Percentiles rank a stretch among this genome's conserved stretches.
Conservation (phyloP, 2,113 vertebrate species). For the Perca schrenkii region DNA sequence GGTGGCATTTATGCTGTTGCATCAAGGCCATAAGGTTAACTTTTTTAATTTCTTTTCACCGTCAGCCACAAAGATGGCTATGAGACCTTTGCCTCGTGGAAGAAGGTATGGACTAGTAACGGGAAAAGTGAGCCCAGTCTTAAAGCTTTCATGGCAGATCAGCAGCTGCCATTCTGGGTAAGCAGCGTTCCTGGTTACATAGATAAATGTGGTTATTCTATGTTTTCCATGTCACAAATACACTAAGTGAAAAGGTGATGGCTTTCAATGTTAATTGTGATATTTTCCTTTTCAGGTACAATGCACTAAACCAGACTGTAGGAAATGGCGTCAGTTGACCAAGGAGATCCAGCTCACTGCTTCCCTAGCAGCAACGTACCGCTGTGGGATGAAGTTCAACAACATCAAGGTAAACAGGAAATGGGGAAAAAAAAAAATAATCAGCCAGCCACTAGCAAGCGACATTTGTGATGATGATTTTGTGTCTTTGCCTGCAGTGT, state of each 20-base stretch:
- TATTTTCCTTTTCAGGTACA: conserved; percentile 86
- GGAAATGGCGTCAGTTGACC: conserved; percentile 97
- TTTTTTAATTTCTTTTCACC: not conserved
- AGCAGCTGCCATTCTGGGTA: conserved; percentile 98
- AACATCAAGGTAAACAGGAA: conserved; percentile 88
- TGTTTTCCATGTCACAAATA: not conserved
- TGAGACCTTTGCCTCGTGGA: conserved; percentile 93
- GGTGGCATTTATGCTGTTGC: not conserved
- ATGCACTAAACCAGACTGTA: conserved; percentile 92
- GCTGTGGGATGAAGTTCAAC: conserved; percentile 94
- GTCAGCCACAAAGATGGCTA: conserved; percentile 98
- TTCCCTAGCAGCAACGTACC: conserved; percentile 90
- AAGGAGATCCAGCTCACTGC: conserved; percentile 95
- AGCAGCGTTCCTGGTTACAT: conserved; percentile 40
- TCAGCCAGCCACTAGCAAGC: fast-evolving
- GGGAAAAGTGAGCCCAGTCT: conserved; percentile 98
- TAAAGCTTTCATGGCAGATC: conserved; percentile 99
- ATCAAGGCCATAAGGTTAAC: not conserved
- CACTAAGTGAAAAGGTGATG: too few relatives aligned
- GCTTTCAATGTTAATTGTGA: not conserved
- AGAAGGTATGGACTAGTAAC: conserved; percentile 97
- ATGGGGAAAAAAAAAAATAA: not conserved
- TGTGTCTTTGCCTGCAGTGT: conserved; percentile 79
- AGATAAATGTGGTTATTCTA: not conserved
- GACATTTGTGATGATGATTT: not conserved